Evolutionary conservation across 2,888 invertebrate species (phyloP).

Genomic region (Tetrapedia diversipes): DNA sequence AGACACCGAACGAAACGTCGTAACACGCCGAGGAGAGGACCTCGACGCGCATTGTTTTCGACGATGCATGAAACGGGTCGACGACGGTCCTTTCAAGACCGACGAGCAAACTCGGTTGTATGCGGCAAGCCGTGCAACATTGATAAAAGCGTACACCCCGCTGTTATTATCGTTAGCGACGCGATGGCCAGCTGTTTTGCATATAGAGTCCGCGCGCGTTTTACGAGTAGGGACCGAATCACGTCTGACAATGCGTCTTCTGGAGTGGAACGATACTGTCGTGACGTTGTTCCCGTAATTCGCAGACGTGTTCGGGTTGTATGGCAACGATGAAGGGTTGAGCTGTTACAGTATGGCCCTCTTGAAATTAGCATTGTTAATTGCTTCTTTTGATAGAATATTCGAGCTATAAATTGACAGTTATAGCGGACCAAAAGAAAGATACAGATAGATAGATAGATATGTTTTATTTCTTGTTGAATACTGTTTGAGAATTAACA

Average conservation of each 20-base stretch:
- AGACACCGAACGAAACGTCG: background rate
- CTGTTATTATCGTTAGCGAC: constrained; percentile 17
- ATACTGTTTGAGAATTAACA: too few relatives aligned
- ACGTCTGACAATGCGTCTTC: constrained; percentile 16
- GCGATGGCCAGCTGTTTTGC: constrained; percentile 22
- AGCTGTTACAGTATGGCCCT: background rate
- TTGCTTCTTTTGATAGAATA: too few relatives aligned
- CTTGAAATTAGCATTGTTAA: too few relatives aligned
- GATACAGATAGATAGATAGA: too few relatives aligned
- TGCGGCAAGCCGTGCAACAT: background rate
- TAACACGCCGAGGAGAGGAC: background rate
- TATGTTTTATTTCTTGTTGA: too few relatives aligned
- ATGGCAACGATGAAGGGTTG: background rate
- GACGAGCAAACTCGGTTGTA: background rate
- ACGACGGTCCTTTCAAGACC: background rate
- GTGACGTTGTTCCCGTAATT: constrained; percentile 8
- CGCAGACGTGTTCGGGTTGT: background rate
- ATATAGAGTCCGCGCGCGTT: constrained; percentile 11
- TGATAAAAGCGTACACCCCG: constrained; percentile 28
- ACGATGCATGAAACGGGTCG: background rate
- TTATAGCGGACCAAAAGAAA: too few relatives aligned
- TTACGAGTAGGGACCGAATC: constrained; percentile 22
- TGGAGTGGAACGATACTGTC: constrained; percentile 14
- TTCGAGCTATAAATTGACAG: too few relatives aligned
- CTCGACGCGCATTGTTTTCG: background rate